Evolutionary conservation across 2,888 invertebrate genomes (phyloP), one percentile per base, ranked within the genome.

Genomic region (Diarsia dahlii): DNA sequence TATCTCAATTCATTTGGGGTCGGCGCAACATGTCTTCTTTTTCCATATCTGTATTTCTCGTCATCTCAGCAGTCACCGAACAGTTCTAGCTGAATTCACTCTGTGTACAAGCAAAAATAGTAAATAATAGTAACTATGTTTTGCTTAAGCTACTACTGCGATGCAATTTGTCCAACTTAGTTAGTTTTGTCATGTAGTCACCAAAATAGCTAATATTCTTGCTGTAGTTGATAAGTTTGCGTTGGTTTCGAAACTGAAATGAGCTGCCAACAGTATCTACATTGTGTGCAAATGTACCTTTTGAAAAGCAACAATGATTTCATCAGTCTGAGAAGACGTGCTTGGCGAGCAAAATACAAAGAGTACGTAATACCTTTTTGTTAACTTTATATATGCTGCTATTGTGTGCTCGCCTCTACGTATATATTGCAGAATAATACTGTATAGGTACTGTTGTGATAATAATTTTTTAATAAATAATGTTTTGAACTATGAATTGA

Each of bases 261-360:
- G 68, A 60, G 34, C 28, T 73, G 39, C 39, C 54, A 82, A 68
- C 54, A 54, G 28, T 48, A 72, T 18, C 28, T 58, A 58, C 64
- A 82, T 73, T 71, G 62, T 71, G 67, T 56, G 18, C 18, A 63
- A 54, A 65, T 28, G 48, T 56, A 54, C 39, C 62, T 73, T 83
- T 72, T 72, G 56, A 67, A 64, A 68, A 60, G 70, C 70, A 83
- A 74, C 75, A 76, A 74, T 71, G 84, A 83, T 85, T 85, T 68
- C 62, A 73, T 39, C 64, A 64, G 23, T 66, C 60, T 56, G n/a
- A 28, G 71, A 83, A 79, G 67, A 86, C 84, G 80, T 86, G 84
- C 65, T 68, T 39, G 50, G 80, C 20, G 50, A 76, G 54, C 52
- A 28, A 73, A 85, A 73, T 67, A 72, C 48, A 71, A 73, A 64